These are phyloP conservation scores for Gavialis gangeticus DNA, from an alignment of 2,113 vertebrate genomes.

Conservation along the genomic window DNA sequence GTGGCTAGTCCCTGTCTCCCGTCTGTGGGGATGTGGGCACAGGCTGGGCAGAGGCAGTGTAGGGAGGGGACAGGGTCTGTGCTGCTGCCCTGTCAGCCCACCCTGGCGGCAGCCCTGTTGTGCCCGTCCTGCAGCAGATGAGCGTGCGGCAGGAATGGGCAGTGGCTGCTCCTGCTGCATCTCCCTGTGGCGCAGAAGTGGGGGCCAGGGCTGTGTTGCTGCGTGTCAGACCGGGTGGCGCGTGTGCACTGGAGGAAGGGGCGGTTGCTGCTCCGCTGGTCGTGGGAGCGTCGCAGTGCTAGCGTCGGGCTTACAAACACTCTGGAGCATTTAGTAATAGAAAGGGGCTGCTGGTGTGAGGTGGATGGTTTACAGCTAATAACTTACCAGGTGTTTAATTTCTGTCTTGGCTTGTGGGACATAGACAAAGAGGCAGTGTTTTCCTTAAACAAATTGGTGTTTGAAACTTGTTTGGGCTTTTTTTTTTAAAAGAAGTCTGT, in stretches of 20 bases:
- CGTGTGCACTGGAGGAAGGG: too few species aligned
- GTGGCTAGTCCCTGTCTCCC: background rate
- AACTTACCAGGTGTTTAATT: background rate
- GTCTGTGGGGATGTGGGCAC: background rate
- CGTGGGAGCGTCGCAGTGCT: background rate
- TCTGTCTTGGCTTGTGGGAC: background rate
- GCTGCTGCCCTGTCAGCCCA: accelerated
- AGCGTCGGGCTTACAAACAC: background rate
- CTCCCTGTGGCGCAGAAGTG: too few species aligned
- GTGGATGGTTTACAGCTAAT: background rate
- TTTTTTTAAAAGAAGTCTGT: too few species aligned
- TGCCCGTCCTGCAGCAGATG: too few species aligned
- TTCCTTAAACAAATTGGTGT: background rate
- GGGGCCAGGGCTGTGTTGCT: too few species aligned
- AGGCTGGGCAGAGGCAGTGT: accelerated
- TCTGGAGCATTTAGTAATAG: background rate
- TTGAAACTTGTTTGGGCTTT: too few species aligned
- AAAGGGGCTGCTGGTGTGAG: background rate
- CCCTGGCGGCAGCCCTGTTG: too few species aligned
- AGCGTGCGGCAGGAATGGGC: too few species aligned
- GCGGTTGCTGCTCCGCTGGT: too few species aligned
- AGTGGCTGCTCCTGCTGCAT: too few species aligned
- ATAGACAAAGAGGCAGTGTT: background rate
- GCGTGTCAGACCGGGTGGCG: too few species aligned
- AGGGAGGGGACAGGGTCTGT: accelerated